Evolutionary conservation across 2,113 vertebrate genomes (phyloP).

Genomic region (Leptobrachium ailaonicum): DNA sequence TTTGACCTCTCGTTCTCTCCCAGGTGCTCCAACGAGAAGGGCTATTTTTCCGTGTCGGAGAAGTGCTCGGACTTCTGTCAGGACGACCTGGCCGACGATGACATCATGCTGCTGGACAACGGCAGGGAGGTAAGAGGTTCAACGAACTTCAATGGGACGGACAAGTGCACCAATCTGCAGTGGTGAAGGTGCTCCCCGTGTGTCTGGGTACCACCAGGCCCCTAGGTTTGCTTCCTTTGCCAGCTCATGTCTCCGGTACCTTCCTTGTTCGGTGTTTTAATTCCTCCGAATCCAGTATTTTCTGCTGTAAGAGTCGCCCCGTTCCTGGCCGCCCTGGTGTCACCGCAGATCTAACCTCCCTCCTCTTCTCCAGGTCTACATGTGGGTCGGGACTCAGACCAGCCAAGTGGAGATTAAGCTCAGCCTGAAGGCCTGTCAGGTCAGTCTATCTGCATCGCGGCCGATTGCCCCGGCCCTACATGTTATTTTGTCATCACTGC

Average conservation of each 20-base stretch:
- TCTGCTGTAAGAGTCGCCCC: background rate
- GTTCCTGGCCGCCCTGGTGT: background rate
- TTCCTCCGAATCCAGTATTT: background rate
- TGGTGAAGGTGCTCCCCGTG: too few species aligned
- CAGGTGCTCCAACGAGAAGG: slow-evolving; percentile 97
- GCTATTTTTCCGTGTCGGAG: slow-evolving; percentile 93
- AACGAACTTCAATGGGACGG: too few species aligned
- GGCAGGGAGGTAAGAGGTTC: slow-evolving; percentile 80
- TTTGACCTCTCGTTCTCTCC: background rate
- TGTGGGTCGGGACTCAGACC: slow-evolving; percentile 98
- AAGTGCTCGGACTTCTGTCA: slow-evolving; percentile 98
- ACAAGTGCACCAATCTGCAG: too few species aligned
- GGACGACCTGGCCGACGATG: slow-evolving; percentile 93
- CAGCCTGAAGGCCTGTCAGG: slow-evolving; percentile 96
- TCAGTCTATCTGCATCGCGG: slow-evolving; percentile 49
- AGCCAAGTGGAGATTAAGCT: slow-evolving; percentile 98
- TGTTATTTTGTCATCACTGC: too few species aligned
- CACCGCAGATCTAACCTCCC: background rate
- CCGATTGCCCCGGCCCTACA: too few species aligned
- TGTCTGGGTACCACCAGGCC: too few species aligned
- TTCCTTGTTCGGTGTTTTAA: too few species aligned
- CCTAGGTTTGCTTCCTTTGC: too few species aligned
- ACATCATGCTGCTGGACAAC: slow-evolving; percentile 97
- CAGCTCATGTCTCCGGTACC: too few species aligned
- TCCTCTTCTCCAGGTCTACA: slow-evolving; percentile 82